Conservation (phyloP, 2,888 invertebrate genomes). For the Agrypnus murinus region DNA sequence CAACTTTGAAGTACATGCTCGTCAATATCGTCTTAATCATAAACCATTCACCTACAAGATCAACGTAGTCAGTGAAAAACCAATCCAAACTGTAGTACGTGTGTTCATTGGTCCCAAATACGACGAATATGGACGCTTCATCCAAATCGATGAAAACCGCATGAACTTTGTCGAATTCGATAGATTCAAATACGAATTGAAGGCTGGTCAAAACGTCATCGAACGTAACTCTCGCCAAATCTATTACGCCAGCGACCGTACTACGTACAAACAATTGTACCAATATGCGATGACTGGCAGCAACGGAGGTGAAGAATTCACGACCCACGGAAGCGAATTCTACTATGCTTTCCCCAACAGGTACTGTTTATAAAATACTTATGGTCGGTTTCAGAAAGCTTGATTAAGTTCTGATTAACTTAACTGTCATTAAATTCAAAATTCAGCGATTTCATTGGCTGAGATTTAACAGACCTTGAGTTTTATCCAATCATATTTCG, state of each 20-base stretch:
- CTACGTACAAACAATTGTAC: slow-evolving; percentile 78
- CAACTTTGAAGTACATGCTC: slow-evolving; percentile 73
- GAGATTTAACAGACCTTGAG: too few species aligned
- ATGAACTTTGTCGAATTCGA: slow-evolving; percentile 78
- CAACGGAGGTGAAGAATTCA: slow-evolving; percentile 70
- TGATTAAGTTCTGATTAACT: too few species aligned
- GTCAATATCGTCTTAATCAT: slow-evolving; percentile 82
- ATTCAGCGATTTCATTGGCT: too few species aligned
- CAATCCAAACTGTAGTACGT: slow-evolving; percentile 76
- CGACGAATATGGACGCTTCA: slow-evolving; percentile 74
- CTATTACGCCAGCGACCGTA: slow-evolving; percentile 78
- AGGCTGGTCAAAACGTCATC: slow-evolving; percentile 80
- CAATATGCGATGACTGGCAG: slow-evolving; percentile 76
- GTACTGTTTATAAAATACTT: too few species aligned
- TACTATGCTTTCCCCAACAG: slow-evolving; percentile 81
- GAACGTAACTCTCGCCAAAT: slow-evolving; percentile 81
- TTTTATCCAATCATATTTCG: too few species aligned
- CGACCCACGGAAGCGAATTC: slow-evolving; percentile 73
- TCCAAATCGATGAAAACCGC: slow-evolving; percentile 75
- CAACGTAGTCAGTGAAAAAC: slow-evolving; percentile 76
- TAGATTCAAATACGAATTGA: slow-evolving; percentile 75
- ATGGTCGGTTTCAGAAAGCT: too few species aligned
- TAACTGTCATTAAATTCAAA: too few species aligned
- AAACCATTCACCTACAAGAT: slow-evolving; percentile 78
- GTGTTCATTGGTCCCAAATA: slow-evolving; percentile 83